Evolutionary conservation across 23 tunicate genomes (phyloP).

Genomic region (Ascidia mentula): DNA sequence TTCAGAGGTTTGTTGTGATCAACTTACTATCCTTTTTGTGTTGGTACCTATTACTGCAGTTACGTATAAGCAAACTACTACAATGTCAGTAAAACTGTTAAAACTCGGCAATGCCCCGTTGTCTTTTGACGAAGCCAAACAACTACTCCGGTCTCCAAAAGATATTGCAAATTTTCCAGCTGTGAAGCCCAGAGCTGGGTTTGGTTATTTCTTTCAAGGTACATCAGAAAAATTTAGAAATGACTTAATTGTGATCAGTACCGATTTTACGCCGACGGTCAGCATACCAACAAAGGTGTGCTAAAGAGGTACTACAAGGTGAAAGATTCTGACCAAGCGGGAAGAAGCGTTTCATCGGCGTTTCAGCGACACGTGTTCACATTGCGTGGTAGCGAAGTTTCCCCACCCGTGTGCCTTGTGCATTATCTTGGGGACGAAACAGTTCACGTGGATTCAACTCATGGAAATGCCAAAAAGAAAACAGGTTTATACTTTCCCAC

Average conservation of each 20-base stretch:
- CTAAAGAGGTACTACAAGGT: not conserved
- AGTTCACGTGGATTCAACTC: not conserved
- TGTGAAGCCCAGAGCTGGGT: not conserved
- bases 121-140: not conserved
- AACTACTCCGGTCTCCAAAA: not conserved
- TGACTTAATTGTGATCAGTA: constrained; percentile 15
- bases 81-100: not conserved
- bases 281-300: not conserved
- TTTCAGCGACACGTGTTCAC: constrained; percentile 8
- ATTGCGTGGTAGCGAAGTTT: not conserved
- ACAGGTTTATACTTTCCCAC: not conserved
- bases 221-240: not conserved
- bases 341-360: not conserved
- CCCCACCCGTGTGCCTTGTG: not conserved
- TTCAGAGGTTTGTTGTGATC: no score
- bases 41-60: no score
- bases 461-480: not conserved
- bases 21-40: no score
- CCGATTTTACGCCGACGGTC: not conserved
- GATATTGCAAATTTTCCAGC: not conserved
- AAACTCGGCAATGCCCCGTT: not conserved
- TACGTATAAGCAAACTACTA: no score
- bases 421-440: not conserved
- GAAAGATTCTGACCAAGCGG: not conserved
- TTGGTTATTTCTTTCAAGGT: not conserved